Base-by-base conservation (phyloP, 1,140 invertebrate species). In the Drosophila aff. region DNA sequence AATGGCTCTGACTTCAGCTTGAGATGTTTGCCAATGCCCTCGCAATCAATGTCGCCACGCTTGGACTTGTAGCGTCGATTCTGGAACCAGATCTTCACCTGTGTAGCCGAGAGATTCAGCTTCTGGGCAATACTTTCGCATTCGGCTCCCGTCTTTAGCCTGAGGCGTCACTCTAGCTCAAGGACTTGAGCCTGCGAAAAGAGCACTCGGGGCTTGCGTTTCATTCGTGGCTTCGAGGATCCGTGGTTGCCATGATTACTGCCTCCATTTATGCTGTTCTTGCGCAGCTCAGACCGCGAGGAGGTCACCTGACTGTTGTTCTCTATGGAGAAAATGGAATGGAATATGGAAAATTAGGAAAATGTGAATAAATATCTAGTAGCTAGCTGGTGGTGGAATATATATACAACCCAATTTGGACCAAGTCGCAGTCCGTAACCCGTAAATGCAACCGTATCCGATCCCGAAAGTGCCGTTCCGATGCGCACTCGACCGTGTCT, bases 141-240 rank as follows among this genome's bases (percentile, higher is more conserved):
- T 93, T 99, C 98, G 0, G 98, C 97, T 0, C 98, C 98, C 3
- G 98, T 99, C 91, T 99, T 98, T 55, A 97, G 96, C 77, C 96
- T 96, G 93, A 99, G 99, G 38, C 98, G 95, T 11, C 97, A 95
- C 92, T 99, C 98, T 72, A 99, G 92, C 90, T 99, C 97, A 92
- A 97, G 96, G 0, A 97, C 97, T 94, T 99, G 99, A 0, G 96
- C 96, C 94, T 98, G 98, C 0, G 98, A 98, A 93, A 99, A 99
- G 0, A 99, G 94, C 0, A 99, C 97, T 49, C 98, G 94, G 0
- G 98, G 97, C 94, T 99, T 99, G 79, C 98, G 94, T 92, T 98
- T 97, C 0, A 95, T 94, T 76, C 95, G 95, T 68, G 95, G 94
- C 68, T 95, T 95, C 0, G 63, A 67, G 0, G 77, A 75, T 8